Evolutionary conservation across 1,140 invertebrate genomes (phyloP).

Genomic region (Ephestia elutella): DNA sequence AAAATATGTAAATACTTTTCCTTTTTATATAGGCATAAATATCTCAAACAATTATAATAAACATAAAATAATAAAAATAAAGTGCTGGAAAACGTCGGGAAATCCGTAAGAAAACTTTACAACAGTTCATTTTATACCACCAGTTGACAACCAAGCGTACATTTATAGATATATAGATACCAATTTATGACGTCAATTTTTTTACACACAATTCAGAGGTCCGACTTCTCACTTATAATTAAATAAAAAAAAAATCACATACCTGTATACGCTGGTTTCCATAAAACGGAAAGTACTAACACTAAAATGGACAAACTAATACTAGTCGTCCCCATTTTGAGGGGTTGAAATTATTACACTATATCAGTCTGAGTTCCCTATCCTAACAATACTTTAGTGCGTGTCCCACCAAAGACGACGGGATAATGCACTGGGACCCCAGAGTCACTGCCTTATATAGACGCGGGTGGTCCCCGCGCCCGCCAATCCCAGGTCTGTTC

Average conservation of each 20-base stretch:
- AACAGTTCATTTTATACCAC: too few species aligned
- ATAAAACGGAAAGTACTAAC: conserved; percentile 52
- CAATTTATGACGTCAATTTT: too few species aligned
- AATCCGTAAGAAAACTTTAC: too few species aligned
- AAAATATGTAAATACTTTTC: too few species aligned
- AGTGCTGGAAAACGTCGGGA: too few species aligned
- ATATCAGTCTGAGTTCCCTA: conserved; percentile 48
- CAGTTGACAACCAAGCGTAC: too few species aligned
- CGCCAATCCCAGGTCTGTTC: conserved; percentile 14
- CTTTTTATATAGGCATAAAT: too few species aligned
- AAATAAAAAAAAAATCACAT: conserved; percentile 23
- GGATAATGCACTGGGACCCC: conserved; percentile 40
- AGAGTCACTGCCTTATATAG: conserved; percentile 40
- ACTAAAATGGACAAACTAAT: conserved; percentile 50
- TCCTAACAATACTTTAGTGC: conserved; percentile 42
- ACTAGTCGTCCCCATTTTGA: conserved; percentile 53
- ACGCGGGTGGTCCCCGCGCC: conserved; percentile 22
- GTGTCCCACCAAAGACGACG: conserved; percentile 34
- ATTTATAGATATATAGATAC: too few species aligned
- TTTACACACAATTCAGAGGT: too few species aligned
- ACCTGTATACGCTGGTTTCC: conserved; percentile 54
- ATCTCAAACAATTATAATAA: too few species aligned
- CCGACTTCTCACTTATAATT: too few species aligned
- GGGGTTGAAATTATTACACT: conserved; percentile 44
- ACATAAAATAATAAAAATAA: too few species aligned